Percentiles rank a stretch among this genome's conserved stretches.
phyloP scores from a whole-genome alignment of 2,888 invertebrate genomes.

The Periphyllus acericola region DNA sequence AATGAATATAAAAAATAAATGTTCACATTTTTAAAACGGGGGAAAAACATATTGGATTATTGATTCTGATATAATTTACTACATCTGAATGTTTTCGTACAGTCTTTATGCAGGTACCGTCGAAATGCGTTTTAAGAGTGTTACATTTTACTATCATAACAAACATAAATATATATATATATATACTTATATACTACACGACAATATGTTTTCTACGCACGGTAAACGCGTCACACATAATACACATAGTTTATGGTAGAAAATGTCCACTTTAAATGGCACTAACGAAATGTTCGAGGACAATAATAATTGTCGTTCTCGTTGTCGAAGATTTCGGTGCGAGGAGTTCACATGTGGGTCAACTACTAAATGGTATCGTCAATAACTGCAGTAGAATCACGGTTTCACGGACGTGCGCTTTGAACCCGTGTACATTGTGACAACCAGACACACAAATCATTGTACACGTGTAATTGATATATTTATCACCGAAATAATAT shows the following conservation, averaged over 20 bases:
- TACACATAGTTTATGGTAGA: background rate
- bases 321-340: background rate
- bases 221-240: background rate
- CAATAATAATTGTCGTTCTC: background rate
- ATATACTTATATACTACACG: too few relatives aligned
- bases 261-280: background rate
- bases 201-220: background rate
- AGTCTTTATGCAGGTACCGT: too few relatives aligned
- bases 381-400: conserved; percentile 45
- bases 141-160: too few relatives aligned
- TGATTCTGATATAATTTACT: too few relatives aligned
- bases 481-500: conserved; percentile 50
- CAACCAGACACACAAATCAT: conserved; percentile 54
- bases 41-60: too few relatives aligned
- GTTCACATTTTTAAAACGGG: too few relatives aligned
- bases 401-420: conserved; percentile 13
- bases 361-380: background rate
- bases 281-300: background rate
- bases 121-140: too few relatives aligned
- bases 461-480: conserved; percentile 53
- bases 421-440: conserved; percentile 19
- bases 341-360: background rate
- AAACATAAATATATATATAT: too few relatives aligned
- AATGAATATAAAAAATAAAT: too few relatives aligned
- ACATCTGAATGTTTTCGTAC: too few relatives aligned